Percentiles rank a stretch among this genome's conserved stretches.
Evolutionary conservation across 2,888 invertebrate genomes (phyloP).

Genomic region (Osmoderma eremita): DNA sequence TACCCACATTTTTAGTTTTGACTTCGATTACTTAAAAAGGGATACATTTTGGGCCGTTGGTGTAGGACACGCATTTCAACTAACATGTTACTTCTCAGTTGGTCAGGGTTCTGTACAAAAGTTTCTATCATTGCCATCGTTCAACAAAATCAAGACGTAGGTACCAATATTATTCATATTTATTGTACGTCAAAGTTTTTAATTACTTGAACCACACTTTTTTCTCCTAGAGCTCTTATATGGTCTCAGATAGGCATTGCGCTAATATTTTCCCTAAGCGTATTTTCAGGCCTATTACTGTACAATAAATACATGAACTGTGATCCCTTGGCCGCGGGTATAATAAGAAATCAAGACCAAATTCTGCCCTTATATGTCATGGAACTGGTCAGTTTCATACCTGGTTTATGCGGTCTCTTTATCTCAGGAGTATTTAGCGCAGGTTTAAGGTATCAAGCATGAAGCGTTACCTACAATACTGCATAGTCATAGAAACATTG

Average conservation of each 20-base stretch:
- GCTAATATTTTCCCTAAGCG: slow-evolving; percentile 68
- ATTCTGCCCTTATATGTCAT: slow-evolving; percentile 76
- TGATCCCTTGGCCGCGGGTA: slow-evolving; percentile 70
- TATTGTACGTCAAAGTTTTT: slow-evolving; percentile 62
- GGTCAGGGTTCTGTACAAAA: slow-evolving; percentile 71
- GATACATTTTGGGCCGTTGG: slow-evolving; percentile 71
- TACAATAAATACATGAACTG: slow-evolving; percentile 74
- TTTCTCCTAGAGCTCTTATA: slow-evolving; percentile 41
- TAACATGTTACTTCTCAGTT: slow-evolving; percentile 67
- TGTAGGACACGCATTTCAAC: slow-evolving; percentile 66
- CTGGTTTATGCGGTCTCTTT: slow-evolving; percentile 79
- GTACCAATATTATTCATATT: background rate
- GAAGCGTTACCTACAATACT: background rate
- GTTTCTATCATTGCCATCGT: slow-evolving; percentile 69
- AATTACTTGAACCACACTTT: too few relatives aligned
- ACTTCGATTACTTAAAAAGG: slow-evolving; percentile 69
- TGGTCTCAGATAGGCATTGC: slow-evolving; percentile 60
- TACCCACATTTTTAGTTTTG: slow-evolving; percentile 69
- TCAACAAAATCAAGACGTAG: slow-evolving; percentile 52
- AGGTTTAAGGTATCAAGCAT: slow-evolving; percentile 63
- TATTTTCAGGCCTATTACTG: slow-evolving; percentile 70
- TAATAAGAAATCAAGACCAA: slow-evolving; percentile 68
- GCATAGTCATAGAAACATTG: background rate
- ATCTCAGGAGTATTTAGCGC: slow-evolving; percentile 80
- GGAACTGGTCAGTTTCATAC: slow-evolving; percentile 72